Conservation (phyloP, 1,140 invertebrate genomes). For the Cherax quadricarinatus region DNA sequence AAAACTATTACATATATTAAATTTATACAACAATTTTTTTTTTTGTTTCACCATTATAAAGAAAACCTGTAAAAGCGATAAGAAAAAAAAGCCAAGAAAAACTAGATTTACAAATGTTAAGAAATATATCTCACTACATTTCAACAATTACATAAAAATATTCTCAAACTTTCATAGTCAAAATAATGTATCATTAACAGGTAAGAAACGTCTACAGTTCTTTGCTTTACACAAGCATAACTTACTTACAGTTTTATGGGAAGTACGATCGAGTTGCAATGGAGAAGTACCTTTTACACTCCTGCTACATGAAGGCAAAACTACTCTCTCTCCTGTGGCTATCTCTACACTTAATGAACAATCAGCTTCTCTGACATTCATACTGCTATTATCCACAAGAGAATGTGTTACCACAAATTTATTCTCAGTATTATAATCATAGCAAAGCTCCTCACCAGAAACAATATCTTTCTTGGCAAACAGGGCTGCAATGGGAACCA, state of each 20-base stretch:
- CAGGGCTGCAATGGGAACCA: slow-evolving; percentile 87
- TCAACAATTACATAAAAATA: slow-evolving; percentile 6
- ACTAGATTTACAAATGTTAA: neutral
- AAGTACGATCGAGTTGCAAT: neutral
- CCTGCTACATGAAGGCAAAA: neutral
- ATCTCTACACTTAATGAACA: neutral
- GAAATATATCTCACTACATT: neutral
- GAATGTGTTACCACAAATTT: neutral
- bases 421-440: slow-evolving; percentile 82
- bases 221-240: neutral
- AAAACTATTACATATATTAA: neutral
- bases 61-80: neutral
- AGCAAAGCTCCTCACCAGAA: slow-evolving; percentile 86
- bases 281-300: neutral
- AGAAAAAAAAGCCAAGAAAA: neutral
- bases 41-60: neutral
- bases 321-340: neutral
- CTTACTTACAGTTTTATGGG: neutral
- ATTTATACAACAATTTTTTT: neutral
- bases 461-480: slow-evolving; percentile 85
- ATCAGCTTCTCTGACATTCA: neutral
- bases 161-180: neutral
- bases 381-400: neutral
- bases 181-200: slow-evolving; percentile 8
- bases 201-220: slow-evolving; percentile 2